Conservation (phyloP, 2,888 invertebrate species). For the Andrena trimmerana region DNA sequence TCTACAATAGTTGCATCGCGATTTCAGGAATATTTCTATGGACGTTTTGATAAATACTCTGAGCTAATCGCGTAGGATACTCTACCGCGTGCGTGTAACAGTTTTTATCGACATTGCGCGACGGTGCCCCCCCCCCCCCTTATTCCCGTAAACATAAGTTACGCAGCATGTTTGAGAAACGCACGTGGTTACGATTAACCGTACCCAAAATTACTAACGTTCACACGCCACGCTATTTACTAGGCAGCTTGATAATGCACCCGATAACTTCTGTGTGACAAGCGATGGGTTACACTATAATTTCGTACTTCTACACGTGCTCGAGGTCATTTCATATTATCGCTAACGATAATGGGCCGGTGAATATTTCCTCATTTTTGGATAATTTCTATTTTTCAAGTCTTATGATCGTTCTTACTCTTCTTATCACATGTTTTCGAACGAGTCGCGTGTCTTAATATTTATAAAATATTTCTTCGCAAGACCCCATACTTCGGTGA, state of each 20-base stretch:
- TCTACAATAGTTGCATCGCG: background rate
- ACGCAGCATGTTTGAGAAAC: background rate
- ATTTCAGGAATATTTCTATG: background rate
- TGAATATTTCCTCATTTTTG: too few species aligned
- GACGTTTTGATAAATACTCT: background rate
- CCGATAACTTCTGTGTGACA: background rate
- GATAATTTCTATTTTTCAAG: background rate
- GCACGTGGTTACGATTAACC: constrained; percentile 15
- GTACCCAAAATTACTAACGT: background rate
- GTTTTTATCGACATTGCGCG: background rate
- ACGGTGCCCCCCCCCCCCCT: background rate
- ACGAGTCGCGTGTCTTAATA: too few species aligned
- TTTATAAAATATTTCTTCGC: too few species aligned
- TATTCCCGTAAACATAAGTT: background rate
- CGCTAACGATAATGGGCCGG: too few species aligned
- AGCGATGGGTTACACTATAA: background rate
- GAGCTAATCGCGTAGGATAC: background rate
- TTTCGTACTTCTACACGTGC: background rate
- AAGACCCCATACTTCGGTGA: too few species aligned
- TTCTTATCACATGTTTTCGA: too few species aligned
- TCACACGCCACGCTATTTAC: background rate
- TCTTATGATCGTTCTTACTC: background rate
- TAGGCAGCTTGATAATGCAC: background rate
- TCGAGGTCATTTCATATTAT: too few species aligned
- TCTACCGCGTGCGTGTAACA: background rate